Evolutionary conservation across 2,888 invertebrate species (phyloP).

Genomic region (Iphiclides podalirius): DNA sequence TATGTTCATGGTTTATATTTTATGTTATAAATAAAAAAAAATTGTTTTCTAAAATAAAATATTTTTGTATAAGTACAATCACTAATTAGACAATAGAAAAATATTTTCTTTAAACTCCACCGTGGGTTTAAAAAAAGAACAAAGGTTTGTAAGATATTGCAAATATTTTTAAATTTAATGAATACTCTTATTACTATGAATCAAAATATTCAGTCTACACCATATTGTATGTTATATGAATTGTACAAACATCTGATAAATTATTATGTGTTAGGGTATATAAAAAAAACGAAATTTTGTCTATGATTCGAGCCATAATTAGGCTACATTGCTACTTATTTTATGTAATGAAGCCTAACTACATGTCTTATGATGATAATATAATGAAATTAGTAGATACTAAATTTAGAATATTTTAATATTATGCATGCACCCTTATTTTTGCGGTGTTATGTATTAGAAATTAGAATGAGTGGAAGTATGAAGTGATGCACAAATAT

Average conservation of each 20-base stretch:
- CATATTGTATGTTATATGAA: slow-evolving; percentile 18
- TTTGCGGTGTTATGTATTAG: slow-evolving; percentile 67
- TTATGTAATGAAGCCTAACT: slow-evolving; percentile 64
- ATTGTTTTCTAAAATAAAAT: background rate
- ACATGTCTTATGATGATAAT: slow-evolving; percentile 70
- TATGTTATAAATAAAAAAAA: too few relatives aligned
- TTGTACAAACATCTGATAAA: slow-evolving; percentile 26
- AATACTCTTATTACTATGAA: slow-evolving; percentile 12
- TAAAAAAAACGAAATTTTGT: slow-evolving; percentile 37
- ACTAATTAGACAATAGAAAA: slow-evolving; percentile 4
- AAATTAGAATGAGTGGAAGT: slow-evolving; percentile 58
- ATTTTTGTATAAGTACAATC: background rate
- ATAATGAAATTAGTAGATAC: slow-evolving; percentile 44
- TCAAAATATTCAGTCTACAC: too few relatives aligned
- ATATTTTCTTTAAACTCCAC: slow-evolving; percentile 7
- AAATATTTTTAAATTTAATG: slow-evolving; percentile 16
- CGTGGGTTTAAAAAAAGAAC: slow-evolving; percentile 12
- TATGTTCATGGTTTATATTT: too few relatives aligned
- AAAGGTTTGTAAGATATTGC: slow-evolving; percentile 16
- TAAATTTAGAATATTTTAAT: slow-evolving; percentile 49
- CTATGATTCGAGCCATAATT: slow-evolving; percentile 69
- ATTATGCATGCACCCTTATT: slow-evolving; percentile 52
- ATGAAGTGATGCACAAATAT: slow-evolving; percentile 74
- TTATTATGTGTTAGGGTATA: slow-evolving; percentile 24
- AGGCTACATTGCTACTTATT: slow-evolving; percentile 33